These are phyloP conservation scores for Anguilla rostrata DNA, from an alignment of 2,113 vertebrate species.

Conservation along the genomic window DNA sequence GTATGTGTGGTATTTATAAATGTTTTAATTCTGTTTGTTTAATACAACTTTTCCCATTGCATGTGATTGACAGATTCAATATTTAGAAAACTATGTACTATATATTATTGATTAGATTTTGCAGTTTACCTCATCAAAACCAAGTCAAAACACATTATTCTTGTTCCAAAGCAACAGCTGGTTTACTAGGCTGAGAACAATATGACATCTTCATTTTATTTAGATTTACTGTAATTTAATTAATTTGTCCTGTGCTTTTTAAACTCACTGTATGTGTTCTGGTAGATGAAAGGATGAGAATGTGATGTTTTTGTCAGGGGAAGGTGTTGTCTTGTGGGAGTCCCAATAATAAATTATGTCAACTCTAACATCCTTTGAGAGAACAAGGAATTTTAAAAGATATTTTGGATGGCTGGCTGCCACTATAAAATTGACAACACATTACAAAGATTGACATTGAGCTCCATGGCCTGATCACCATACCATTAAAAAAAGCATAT, in stretches of 20 bases:
- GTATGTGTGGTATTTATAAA: too few species aligned
- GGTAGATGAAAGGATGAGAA: background rate
- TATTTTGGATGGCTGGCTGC: slow-evolving; percentile 14
- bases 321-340: slow-evolving; percentile 25
- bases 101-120: background rate
- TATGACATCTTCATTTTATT: background rate
- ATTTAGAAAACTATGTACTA: background rate
- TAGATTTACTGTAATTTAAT: background rate
- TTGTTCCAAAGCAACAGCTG: background rate
- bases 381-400: slow-evolving; percentile 31
- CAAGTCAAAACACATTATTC: too few species aligned
- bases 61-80: too few species aligned
- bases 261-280: background rate
- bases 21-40: too few species aligned
- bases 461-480: background rate
- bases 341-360: slow-evolving; percentile 29
- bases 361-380: slow-evolving; percentile 21
- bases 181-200: slow-evolving; percentile 8
- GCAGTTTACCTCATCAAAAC: too few species aligned
- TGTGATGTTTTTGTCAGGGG: background rate
- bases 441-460: slow-evolving; percentile 10
- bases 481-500: background rate
- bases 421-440: slow-evolving; percentile 23
- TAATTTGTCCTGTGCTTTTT: background rate
- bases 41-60: too few species aligned